Percentiles rank a stretch among this genome's conserved stretches.
Evolutionary conservation across 2,797 vertebrate species (phyloP).

Genomic region (Vipera latastei): DNA sequence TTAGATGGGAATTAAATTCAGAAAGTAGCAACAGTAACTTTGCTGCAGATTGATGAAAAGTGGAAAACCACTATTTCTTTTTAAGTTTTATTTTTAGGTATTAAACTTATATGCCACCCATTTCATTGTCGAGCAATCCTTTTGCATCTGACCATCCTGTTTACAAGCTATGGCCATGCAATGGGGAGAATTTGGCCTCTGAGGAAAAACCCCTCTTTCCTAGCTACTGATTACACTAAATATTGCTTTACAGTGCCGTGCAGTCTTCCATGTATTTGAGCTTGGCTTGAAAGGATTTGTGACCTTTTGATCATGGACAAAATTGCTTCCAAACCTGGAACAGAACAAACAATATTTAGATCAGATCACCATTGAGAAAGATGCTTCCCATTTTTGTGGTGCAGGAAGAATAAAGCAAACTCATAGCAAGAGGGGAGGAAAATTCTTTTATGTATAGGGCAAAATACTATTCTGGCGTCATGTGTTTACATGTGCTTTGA

Average conservation of each 20-base stretch:
- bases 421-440: neutral
- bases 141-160: neutral
- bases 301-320: conserved; percentile 5
- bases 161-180: neutral
- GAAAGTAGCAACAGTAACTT: too few species aligned
- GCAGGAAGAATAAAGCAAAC: neutral
- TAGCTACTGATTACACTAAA: neutral
- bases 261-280: neutral
- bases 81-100: neutral
- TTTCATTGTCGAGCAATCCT: neutral
- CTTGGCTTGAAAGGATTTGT: neutral
- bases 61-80: neutral
- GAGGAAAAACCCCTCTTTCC: neutral
- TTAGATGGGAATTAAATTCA: neutral
- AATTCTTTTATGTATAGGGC: neutral
- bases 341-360: neutral
- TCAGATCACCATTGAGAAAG: neutral
- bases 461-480: neutral
- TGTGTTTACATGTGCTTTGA: neutral
- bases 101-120: neutral
- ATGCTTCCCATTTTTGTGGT: conserved; percentile 20
- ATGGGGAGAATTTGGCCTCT: neutral
- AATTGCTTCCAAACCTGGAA: conserved; percentile 5
- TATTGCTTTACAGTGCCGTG: neutral
- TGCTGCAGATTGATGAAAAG: neutral